These are phyloP conservation scores for Erythrocercus mccallii DNA, from an alignment of 2,113 vertebrate species.

Conservation along the genomic window DNA sequence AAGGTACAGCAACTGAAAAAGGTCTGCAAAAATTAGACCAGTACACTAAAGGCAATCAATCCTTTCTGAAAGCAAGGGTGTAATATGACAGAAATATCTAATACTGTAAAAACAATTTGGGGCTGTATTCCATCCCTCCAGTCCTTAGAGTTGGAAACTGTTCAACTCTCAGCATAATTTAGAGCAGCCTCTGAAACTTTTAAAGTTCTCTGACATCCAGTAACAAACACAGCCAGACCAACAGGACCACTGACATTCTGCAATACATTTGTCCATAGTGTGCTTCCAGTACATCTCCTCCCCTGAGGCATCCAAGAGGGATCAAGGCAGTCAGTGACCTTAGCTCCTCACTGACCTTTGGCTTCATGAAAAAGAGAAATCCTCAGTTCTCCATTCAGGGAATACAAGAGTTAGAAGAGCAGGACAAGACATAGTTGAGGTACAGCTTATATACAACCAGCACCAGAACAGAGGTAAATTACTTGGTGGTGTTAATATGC, in stretches of 20 bases:
- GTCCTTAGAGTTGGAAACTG: not conserved
- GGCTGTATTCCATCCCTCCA: not conserved
- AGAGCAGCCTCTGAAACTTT: not conserved
- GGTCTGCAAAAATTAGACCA: not conserved
- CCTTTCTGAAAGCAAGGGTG: not conserved
- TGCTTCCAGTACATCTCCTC: not conserved
- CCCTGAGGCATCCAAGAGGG: not conserved
- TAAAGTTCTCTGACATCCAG: not conserved
- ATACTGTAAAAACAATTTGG: not conserved
- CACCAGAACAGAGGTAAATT: not conserved
- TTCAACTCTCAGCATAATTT: not conserved
- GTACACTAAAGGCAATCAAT: not conserved
- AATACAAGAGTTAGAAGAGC: not conserved
- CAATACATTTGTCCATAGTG: accelerated
- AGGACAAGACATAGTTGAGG: not conserved
- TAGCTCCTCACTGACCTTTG: not conserved
- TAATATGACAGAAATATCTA: not conserved
- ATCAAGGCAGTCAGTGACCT: not conserved
- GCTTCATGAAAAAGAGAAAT: not conserved
- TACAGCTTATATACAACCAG: not conserved
- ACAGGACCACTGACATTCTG: not conserved
- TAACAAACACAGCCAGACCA: not conserved
- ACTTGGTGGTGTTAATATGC: not conserved
- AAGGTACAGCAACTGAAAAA: not conserved
- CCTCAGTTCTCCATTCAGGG: not conserved